phyloP scores from a whole-genome alignment of 2,888 invertebrate genomes.

The Machimus rusticus region DNA sequence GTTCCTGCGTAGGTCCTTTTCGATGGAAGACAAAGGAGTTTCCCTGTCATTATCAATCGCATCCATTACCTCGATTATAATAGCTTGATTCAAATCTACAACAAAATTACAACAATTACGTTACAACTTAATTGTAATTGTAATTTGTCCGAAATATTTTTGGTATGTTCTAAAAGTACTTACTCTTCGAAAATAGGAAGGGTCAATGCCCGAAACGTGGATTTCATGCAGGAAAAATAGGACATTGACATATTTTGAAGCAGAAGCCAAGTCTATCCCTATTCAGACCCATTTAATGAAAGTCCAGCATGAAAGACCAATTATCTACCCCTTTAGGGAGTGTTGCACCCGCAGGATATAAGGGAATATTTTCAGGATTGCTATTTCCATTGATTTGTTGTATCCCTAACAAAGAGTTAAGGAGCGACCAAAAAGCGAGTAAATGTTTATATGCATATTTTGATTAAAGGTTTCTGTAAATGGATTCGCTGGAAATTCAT shows the following conservation, averaged over 20 bases:
- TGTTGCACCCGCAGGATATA: not conserved
- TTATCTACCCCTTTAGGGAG: slow-evolving; percentile 25
- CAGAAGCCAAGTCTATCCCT: slow-evolving; percentile 2
- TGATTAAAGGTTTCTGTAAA: not conserved
- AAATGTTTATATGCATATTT: not conserved
- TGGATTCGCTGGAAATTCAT: not conserved
- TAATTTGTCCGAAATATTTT: not conserved
- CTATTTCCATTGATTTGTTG: not conserved
- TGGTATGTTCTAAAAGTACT: not conserved
- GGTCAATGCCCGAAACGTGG: not conserved
- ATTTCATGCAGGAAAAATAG: not conserved
- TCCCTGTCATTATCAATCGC: not conserved
- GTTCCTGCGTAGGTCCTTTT: not conserved
- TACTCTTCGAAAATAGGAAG: not conserved
- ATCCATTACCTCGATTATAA: not conserved
- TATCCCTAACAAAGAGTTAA: not conserved
- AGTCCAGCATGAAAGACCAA: slow-evolving; percentile 22
- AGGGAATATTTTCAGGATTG: not conserved
- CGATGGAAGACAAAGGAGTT: not conserved
- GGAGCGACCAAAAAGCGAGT: not conserved
- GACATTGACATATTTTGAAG: slow-evolving; percentile 4
- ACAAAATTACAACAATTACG: not conserved
- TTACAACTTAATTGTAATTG: not conserved
- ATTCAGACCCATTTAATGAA: slow-evolving; percentile 22
- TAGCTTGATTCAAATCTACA: not conserved